Base-by-base conservation (phyloP, 2,113 vertebrate species). In the Nyctereutes procyonoides region DNA sequence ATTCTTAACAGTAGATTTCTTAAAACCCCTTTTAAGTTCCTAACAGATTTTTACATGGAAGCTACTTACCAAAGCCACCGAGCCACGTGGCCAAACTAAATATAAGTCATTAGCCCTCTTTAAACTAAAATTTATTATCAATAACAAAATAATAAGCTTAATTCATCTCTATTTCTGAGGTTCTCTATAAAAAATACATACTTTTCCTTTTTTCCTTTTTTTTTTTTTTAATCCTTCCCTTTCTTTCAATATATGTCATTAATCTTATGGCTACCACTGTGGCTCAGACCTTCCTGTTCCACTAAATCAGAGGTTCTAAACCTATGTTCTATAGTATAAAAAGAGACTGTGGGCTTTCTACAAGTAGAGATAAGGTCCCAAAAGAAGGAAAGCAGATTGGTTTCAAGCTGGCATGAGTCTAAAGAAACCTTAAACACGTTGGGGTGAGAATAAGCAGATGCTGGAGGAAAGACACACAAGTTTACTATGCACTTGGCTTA, bases 11-110 rank as follows among this genome's bases (percentile, higher is more conserved):
- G 55, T 35, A 86, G 56, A 96, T 74, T 80, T 11, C 63, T 80
- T 48, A 83, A 86, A 92, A 2, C 13, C 48, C 32, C 30, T 84
- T 80, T 95, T n/a, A 83, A 84, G 19, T 88, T 65, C 13, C 14
- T 90, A 77, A 85, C 65, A 63, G 51, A n/a, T 19, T 96, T 96
- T 14, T n/a, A 38, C 8, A 60, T 65, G 55, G 87, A 97, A 65
- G 56, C 48, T 90, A 35, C 83, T 73, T 67, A 56, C 17, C 51
- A 28, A 88, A 93, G 17, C 22, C 38, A 69, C n/a, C 82, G 12
- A 95, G 43, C 93, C 71, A 77, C 17, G 9, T 19, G 58, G 10
- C 56, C 48, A 94, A 87, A 28, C 7, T 56, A 74, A 82, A 10
- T 11, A 79, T 10, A 73, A 16, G 14, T 15, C 62, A 74, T 79